phyloP scores from a whole-genome alignment of 2,888 invertebrate genomes.

The Tribolium freemani region DNA sequence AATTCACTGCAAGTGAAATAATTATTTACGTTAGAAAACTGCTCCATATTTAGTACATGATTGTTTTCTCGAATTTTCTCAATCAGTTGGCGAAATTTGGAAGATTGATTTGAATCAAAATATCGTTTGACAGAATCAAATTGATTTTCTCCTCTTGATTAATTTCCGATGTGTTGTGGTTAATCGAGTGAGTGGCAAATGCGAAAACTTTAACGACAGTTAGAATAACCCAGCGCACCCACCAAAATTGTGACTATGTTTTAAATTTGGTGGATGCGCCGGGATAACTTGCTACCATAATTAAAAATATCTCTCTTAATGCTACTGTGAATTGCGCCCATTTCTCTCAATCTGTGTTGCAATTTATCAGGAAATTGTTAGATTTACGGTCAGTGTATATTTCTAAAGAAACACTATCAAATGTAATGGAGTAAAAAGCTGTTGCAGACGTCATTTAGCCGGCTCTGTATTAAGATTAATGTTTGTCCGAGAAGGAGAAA shows the following conservation, averaged over 20 bases:
- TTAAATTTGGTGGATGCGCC: conserved; percentile 20
- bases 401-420: conserved; percentile 36
- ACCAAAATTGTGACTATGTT: no score
- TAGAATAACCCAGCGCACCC: no score
- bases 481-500: conserved; percentile 1
- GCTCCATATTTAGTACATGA: no score
- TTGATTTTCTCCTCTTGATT: conserved; percentile 19
- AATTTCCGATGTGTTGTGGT: conserved; percentile 13
- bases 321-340: not conserved
- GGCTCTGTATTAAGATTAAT: conserved; percentile 46
- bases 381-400: not conserved
- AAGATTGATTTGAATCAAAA: conserved; percentile 4
- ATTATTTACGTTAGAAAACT: not conserved
- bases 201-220: not conserved
- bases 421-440: conserved; percentile 47
- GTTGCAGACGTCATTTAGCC: conserved; percentile 43
- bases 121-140: conserved; percentile 9
- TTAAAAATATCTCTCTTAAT: no score
- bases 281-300: not conserved
- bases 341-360: not conserved
- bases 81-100: no score
- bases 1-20: conserved; percentile 14
- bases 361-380: not conserved
- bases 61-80: no score
- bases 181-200: conserved; percentile 22